Evolutionary conservation across 2,888 invertebrate species (phyloP), one percentile per base, ranked within the genome.

Genomic region (Brachyptera putata): DNA sequence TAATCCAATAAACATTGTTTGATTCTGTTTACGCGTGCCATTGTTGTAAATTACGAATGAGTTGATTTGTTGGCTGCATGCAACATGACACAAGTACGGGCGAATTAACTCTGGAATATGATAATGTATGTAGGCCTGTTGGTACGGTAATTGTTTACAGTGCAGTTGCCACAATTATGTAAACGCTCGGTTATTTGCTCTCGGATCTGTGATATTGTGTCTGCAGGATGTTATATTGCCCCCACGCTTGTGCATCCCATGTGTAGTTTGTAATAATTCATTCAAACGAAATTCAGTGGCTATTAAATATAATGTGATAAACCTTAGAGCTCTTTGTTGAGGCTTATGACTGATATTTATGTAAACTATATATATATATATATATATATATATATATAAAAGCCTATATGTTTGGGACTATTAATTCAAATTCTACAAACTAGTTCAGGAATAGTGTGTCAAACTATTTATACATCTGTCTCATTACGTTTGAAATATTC

Each of bases 131-230:
- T 16, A 53, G 53, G 53, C 18, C 53, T 16, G 18, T 53, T 22
- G 53, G 36, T 53, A 36, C 53, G 16, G 5, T 46, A 24, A 3
- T 30, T 53, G 53, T 53, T 53, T 34, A 34, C 53, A 3, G 34
- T 36, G 34, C 22, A 36, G 53, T 34, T 53, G 53, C 53, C 53
- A 18, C 53, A 53, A 53, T 53, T 18, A 36, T 21, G 30, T 53
- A 53, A 53, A 30, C 53, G 53, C 18, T 9, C 1, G 22, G 13
- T 36, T 34, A 16, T 53, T 36, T 53, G 36, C 53, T 13, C n/a
- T 16, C 21, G 34, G 5, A 30, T 53, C 14, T 26, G 43, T 4
- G 24, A 13, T 5, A 43, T 43, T 43, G 43, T 43, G 43, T 46
- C 4, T 14, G 46, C n/a, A 24, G 3, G 24, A 24, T 18, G 24